These are phyloP conservation scores for Chascanopsetta lugubris DNA, from an alignment of 2,113 vertebrate genomes.

Conservation along the genomic window DNA sequence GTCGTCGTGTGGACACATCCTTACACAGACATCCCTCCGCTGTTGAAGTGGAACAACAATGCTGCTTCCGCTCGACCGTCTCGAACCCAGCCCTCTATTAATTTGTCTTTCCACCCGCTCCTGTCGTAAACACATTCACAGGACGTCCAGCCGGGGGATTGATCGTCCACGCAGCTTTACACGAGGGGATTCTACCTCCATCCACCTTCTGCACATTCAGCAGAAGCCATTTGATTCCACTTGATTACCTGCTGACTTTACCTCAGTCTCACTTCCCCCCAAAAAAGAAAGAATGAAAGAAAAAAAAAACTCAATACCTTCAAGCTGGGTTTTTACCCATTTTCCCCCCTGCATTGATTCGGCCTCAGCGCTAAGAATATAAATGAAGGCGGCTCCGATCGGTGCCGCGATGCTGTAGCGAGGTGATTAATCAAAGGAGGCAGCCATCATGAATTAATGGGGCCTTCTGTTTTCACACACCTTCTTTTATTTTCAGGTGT, in stretches of 20 bases:
- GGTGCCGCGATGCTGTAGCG: conserved; percentile 12
- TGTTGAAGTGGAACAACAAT: no score
- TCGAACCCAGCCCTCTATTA: no score
- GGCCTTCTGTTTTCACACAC: conserved; percentile 4
- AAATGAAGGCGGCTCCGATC: conserved; percentile 43
- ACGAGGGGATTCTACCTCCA: conserved; percentile 39
- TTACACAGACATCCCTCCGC: no score
- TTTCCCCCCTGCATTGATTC: conserved; percentile 48
- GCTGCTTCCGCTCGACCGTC: no score
- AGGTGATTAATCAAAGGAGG: conserved; percentile 54
- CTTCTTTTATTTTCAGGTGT: conserved; percentile 10
- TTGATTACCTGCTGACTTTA: conserved; percentile 63
- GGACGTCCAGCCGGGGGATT: conserved; percentile 29
- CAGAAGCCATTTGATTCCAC: conserved; percentile 55
- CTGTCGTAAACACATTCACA: conserved; percentile 14
- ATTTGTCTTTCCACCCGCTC: no score
- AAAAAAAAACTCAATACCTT: conserved; percentile 46
- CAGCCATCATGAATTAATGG: conserved; percentile 17
- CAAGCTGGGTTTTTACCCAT: conserved; percentile 30
- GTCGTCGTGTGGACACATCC: no score
- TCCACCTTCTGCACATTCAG: conserved; percentile 61
- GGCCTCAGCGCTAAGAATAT: conserved; percentile 45
- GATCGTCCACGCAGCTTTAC: conserved; percentile 53
- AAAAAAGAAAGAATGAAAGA: conserved; percentile 24
- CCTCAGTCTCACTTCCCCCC: conserved; percentile 31